phyloP scores from a whole-genome alignment of 1,140 invertebrate species.

The Stenopsyche tienmushanensis region DNA sequence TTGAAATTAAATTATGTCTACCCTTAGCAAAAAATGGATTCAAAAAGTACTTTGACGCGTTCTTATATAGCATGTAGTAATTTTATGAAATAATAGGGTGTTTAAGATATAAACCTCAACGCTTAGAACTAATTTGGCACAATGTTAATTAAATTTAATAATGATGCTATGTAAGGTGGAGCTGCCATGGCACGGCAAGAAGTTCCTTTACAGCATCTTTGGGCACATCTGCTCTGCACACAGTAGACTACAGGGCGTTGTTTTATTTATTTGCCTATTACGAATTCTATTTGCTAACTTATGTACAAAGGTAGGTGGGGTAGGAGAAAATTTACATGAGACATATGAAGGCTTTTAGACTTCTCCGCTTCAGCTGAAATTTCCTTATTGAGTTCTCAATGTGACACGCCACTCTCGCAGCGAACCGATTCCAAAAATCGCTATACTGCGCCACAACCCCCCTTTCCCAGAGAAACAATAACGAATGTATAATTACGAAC shows the following conservation, averaged over 20 bases:
- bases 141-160: neutral
- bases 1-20: no score
- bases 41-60: neutral
- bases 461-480: no score
- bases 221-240: neutral
- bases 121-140: no score
- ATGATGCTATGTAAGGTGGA: neutral
- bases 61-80: no score
- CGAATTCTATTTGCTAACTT: constrained; percentile 14
- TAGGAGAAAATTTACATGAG: neutral
- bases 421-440: no score
- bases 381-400: no score
- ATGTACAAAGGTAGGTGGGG: constrained; percentile 8
- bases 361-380: neutral
- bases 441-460: no score
- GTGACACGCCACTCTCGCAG: no score
- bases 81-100: no score
- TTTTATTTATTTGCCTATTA: constrained; percentile 12
- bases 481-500: no score
- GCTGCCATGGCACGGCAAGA: neutral
- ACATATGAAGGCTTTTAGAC: constrained; percentile 12
- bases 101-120: no score
- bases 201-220: no score
- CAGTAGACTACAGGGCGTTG: neutral
- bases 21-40: neutral